Percentiles rank a stretch among this genome's conserved stretches.
Conservation (phyloP, 2,113 vertebrate species). For the Lepus timidus region DNA sequence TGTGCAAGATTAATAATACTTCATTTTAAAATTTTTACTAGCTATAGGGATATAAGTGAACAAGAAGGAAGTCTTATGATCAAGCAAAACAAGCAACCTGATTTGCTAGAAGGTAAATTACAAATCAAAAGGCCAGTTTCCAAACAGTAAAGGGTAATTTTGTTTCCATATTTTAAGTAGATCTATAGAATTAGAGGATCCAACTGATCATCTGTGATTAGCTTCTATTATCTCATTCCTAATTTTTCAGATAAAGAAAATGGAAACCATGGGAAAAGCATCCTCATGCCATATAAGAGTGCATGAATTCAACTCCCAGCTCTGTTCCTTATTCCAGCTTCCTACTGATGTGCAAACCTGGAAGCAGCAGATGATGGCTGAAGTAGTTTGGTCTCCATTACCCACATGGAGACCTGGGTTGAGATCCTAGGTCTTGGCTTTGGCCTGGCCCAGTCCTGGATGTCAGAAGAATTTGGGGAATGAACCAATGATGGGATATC, state of each 20-base stretch:
- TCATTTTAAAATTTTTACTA: slow-evolving; percentile 24
- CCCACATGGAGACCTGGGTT: too few relatives aligned
- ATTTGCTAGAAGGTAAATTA: background rate
- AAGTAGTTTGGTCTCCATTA: too few relatives aligned
- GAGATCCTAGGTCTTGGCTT: too few relatives aligned
- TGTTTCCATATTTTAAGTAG: background rate
- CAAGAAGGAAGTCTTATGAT: background rate
- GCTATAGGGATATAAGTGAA: slow-evolving; percentile 21
- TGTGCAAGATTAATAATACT: background rate
- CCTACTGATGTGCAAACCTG: too few relatives aligned
- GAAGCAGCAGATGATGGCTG: too few relatives aligned
- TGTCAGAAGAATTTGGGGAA: too few relatives aligned
- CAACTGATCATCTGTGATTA: background rate
- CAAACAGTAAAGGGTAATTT: background rate
- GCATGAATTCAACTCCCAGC: too few relatives aligned
- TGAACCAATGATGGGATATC: too few relatives aligned
- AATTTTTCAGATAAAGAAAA: background rate
- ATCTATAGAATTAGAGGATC: background rate
- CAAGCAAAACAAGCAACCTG: background rate
- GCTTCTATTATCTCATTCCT: background rate
- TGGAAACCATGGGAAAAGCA: too few relatives aligned
- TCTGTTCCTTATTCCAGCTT: too few relatives aligned
- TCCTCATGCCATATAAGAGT: too few relatives aligned
- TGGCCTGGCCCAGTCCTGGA: too few relatives aligned
- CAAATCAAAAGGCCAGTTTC: slow-evolving; percentile 47